Base-by-base conservation (phyloP, 2,888 invertebrate species). In the Galerucella calmariensis region DNA sequence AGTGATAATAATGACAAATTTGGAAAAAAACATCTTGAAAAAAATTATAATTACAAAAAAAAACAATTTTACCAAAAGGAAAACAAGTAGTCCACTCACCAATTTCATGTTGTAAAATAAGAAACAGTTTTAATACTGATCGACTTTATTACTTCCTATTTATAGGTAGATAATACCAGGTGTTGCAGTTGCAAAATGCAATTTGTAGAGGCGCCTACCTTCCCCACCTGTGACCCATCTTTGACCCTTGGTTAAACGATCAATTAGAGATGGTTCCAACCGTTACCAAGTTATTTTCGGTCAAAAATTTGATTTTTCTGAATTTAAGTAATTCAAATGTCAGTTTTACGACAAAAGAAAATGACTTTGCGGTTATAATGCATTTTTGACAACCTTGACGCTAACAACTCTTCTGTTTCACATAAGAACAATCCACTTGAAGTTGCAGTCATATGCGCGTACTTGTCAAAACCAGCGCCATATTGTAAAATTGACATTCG, bases 81-180 rank as follows among this genome's bases (percentile, higher is more conserved):
- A 44, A 62, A 56, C 53, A 67, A 44, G 11, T 66, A 65, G 8
- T 27, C 14, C 68, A 80, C 81, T 81, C 80, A 81, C 82, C 76
- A 81, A 80, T 81, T 81, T 82, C 82, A 82, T 82, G 80, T 72
- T 79, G 75, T 75, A 76, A 74, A 69, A 67, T 74, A 79, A 75
- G 80, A 77, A 76, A 75, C 77, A 78, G 77, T 63, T 61, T 75
- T 74, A 72, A 79, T 77, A 71, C 75, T 75, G 79, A 73, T 80
- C 79, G 76, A 80, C 77, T 72, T 66, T 72, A 72, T 72, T 72
- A 72, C 78, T 81, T 80, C 80, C 79, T 78, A 79, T 82, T 80
- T 78, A 79, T 78, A 76, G 74, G 69, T 71, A 66, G 59, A 69
- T 35, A 74, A 73, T 75, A 67, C 75, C 69, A 76, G 76, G 78